Percentiles rank a stretch among this genome's conserved stretches.
phyloP scores from a whole-genome alignment of 2,113 vertebrate species.

The Urocynchramus pylzowi region DNA sequence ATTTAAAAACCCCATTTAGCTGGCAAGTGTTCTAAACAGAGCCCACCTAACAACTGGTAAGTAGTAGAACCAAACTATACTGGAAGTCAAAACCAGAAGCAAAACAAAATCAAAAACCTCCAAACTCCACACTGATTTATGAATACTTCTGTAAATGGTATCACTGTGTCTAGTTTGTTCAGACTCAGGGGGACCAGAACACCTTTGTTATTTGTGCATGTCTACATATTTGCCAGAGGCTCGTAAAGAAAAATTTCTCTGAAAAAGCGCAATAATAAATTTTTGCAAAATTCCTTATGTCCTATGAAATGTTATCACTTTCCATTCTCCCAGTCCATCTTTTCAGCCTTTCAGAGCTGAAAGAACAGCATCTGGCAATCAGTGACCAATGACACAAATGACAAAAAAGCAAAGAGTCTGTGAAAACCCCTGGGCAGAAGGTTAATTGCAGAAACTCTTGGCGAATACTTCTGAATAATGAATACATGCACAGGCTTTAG shows the following conservation, averaged over 20 bases:
- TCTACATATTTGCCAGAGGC: slow-evolving; percentile 15
- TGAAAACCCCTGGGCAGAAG: background rate
- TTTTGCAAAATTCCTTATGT: background rate
- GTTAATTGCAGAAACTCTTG: background rate
- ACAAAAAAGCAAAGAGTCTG: slow-evolving; percentile 34
- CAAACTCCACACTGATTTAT: background rate
- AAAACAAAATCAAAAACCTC: background rate
- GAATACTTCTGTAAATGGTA: background rate
- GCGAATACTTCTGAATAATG: slow-evolving; percentile 68
- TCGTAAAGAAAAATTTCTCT: background rate
- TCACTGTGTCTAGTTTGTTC: background rate
- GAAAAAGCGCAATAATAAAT: background rate
- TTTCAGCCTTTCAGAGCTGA: background rate
- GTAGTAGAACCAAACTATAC: background rate
- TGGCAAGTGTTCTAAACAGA: background rate
- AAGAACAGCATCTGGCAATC: slow-evolving; percentile 17
- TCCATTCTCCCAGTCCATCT: background rate
- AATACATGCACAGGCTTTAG: slow-evolving; percentile 47
- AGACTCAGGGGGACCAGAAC: background rate
- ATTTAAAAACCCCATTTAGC: background rate
- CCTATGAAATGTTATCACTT: background rate
- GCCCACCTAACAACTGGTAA: slow-evolving; percentile 10
- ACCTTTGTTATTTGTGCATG: slow-evolving; percentile 50
- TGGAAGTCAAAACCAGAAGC: background rate
- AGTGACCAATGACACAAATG: slow-evolving; percentile 40